Evolutionary conservation across 2,888 invertebrate species (phyloP).

Genomic region (Spisula solida): DNA sequence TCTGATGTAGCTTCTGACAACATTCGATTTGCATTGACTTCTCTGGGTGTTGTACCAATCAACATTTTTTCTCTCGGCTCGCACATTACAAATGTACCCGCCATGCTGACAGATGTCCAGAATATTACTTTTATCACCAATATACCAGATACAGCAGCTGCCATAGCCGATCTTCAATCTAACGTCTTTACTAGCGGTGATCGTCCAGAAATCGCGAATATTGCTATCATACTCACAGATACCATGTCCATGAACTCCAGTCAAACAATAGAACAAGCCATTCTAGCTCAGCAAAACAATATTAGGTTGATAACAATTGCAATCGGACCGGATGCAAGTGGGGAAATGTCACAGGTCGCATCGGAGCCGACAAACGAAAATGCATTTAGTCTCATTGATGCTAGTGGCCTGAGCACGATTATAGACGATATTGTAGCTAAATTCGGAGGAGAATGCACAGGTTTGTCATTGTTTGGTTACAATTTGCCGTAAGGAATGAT

Average conservation of each 20-base stretch:
- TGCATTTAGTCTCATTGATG: constrained; percentile 8
- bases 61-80: background rate
- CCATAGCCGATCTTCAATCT: background rate
- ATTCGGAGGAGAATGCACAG: constrained; percentile 29
- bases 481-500: no score
- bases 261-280: background rate
- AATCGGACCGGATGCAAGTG: background rate
- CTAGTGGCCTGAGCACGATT: background rate
- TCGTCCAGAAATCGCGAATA: constrained; percentile 15
- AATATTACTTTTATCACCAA: background rate
- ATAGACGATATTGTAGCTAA: background rate
- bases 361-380: constrained; percentile 11
- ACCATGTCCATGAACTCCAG: background rate
- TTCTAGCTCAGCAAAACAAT: background rate
- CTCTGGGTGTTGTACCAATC: background rate
- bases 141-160: constrained; percentile 14
- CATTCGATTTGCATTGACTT: background rate
- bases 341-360: background rate
- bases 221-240: constrained; percentile 34
- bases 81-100: background rate
- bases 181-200: background rate
- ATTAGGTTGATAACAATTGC: constrained; percentile 27
- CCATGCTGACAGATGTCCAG: background rate
- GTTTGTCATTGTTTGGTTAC: background rate
- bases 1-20: background rate